Evolutionary conservation across 2,797 vertebrate genomes (phyloP).

Genomic region (Enteromius trimaculatus): DNA sequence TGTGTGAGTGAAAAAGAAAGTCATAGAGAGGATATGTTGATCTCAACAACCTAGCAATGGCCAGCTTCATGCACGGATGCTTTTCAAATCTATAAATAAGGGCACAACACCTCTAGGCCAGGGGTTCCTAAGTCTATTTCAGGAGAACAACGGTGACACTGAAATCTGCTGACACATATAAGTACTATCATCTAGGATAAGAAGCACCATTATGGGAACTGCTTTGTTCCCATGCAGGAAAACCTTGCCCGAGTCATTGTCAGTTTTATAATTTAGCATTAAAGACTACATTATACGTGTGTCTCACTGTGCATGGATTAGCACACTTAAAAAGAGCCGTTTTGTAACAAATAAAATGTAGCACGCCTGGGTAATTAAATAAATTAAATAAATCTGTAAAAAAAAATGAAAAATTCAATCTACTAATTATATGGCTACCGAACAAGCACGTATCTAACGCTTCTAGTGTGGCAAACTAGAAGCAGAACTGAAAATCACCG

Average conservation of each 20-base stretch:
- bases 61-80: constrained; percentile 28
- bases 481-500: not conserved
- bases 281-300: not conserved
- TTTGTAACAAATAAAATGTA: not conserved
- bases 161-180: constrained; percentile 42
- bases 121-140: constrained; percentile 46
- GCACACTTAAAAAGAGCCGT: not conserved
- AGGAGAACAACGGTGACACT: constrained; percentile 41
- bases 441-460: constrained; percentile 13
- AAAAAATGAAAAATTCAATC: not conserved
- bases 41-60: constrained; percentile 15
- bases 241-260: not conserved
- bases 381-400: not conserved
- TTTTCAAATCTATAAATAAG: constrained; percentile 51
- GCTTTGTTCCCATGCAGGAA: not conserved
- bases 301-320: not conserved
- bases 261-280: not conserved
- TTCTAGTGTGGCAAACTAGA: not conserved
- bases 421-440: not conserved
- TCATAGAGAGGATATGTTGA: constrained; percentile 19
- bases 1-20: constrained; percentile 20
- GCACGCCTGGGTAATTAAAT: not conserved
- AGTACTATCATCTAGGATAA: constrained; percentile 30
- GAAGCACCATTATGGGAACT: constrained; percentile 9
- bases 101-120: constrained; percentile 40